A percentile compares a stretch with the other conserved stretches of the same genome.
Conservation (phyloP, 1,140 invertebrate species). For the Cydia fagiglandana region DNA sequence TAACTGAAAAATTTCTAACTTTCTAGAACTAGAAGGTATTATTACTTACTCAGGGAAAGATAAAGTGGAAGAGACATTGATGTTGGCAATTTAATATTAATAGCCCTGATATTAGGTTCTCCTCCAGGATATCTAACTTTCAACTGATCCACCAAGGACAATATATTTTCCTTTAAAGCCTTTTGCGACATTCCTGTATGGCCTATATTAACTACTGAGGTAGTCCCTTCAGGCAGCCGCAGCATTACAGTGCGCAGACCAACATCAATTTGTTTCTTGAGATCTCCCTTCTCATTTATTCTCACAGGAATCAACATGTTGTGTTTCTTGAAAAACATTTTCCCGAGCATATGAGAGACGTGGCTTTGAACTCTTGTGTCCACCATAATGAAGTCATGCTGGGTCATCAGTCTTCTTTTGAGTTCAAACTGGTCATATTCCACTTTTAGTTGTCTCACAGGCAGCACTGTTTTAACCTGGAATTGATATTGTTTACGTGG, state of each 20-base stretch:
- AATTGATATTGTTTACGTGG: slow-evolving; percentile 13
- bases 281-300: slow-evolving; percentile 75
- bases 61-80: slow-evolving; percentile 81
- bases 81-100: slow-evolving; percentile 80
- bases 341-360: slow-evolving; percentile 81
- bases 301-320: slow-evolving; percentile 81
- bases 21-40: slow-evolving; percentile 27
- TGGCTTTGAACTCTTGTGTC: slow-evolving; percentile 82
- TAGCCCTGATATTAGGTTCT: slow-evolving; percentile 81
- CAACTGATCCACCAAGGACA: slow-evolving; percentile 76
- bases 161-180: slow-evolving; percentile 81
- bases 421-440: slow-evolving; percentile 85
- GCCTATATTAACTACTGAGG: slow-evolving; percentile 80
- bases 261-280: slow-evolving; percentile 80
- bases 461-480: slow-evolving; percentile 77
- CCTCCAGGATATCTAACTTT: slow-evolving; percentile 82
- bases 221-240: slow-evolving; percentile 79
- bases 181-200: slow-evolving; percentile 78
- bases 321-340: slow-evolving; percentile 81
- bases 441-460: slow-evolving; percentile 81
- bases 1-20: neutral
- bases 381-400: slow-evolving; percentile 83
- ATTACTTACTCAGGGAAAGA: slow-evolving; percentile 81
- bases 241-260: slow-evolving; percentile 81
- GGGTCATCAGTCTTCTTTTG: slow-evolving; percentile 80